phyloP scores from a whole-genome alignment of 2,113 vertebrate genomes.

The Gallinago paraguaiae region DNA sequence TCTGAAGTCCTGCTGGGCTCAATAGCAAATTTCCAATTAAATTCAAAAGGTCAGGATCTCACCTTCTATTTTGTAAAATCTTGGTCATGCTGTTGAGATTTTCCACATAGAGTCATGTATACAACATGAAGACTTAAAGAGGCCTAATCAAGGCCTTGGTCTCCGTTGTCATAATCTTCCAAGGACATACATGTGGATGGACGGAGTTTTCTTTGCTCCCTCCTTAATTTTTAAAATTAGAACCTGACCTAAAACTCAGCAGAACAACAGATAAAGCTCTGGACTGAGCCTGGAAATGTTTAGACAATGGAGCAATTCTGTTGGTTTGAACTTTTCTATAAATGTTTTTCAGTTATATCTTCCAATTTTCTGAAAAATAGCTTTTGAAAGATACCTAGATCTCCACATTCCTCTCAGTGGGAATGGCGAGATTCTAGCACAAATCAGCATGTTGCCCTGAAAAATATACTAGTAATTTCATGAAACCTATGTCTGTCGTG shows the following conservation, averaged over 20 bases:
- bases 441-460: not conserved
- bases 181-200: not conserved
- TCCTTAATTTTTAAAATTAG: not conserved
- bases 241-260: not conserved
- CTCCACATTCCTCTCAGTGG: not conserved
- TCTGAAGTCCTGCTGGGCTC: not conserved
- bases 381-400: not conserved
- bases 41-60: not conserved
- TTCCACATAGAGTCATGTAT: not conserved
- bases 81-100: not conserved
- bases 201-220: not conserved
- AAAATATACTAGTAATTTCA: not conserved
- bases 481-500: not conserved
- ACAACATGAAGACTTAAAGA: not conserved
- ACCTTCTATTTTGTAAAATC: not conserved
- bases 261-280: slow-evolving; percentile 3
- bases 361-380: not conserved
- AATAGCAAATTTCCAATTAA: not conserved
- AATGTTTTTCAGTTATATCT: not conserved
- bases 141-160: not conserved
- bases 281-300: not conserved
- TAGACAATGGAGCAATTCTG: not conserved
- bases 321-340: not conserved
- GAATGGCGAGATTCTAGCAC: not conserved
- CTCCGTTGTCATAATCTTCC: not conserved